These are phyloP conservation scores for Odontomachus brunneus DNA, from an alignment of 1,140 invertebrate genomes.

Conservation along the genomic window DNA sequence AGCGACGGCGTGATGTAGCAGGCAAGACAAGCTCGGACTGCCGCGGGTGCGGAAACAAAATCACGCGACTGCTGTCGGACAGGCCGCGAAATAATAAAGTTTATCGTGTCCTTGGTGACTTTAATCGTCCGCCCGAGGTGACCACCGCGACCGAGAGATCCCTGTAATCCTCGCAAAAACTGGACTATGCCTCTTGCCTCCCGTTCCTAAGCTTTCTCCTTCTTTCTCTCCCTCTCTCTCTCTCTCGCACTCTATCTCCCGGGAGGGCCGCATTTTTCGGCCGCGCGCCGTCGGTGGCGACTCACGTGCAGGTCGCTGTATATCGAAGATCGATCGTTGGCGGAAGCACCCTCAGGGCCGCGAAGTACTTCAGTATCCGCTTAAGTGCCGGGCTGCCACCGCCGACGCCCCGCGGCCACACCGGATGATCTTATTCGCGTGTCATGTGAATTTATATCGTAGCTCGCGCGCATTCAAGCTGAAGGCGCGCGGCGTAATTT, in stretches of 20 bases:
- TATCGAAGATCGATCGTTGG: constrained; percentile 64
- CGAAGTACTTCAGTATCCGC: constrained; percentile 59
- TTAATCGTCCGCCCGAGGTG: constrained; percentile 47
- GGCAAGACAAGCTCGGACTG: neutral
- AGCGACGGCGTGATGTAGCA: neutral
- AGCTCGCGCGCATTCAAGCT: constrained; percentile 56
- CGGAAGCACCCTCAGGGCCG: constrained; percentile 56
- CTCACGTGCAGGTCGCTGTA: constrained; percentile 12
- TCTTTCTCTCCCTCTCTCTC: too few species aligned
- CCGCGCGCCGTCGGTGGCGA: constrained; percentile 33
- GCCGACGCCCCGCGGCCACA: constrained; percentile 46
- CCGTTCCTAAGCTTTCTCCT: neutral
- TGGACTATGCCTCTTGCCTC: neutral
- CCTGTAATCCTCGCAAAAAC: constrained; percentile 48
- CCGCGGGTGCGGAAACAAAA: constrained; percentile 43
- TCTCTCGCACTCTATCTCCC: neutral
- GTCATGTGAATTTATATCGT: constrained; percentile 67
- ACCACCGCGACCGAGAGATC: constrained; percentile 25
- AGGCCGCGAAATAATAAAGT: constrained; percentile 43
- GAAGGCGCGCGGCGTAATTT: constrained; percentile 52
- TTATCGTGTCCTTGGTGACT: constrained; percentile 33
- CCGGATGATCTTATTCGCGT: constrained; percentile 65
- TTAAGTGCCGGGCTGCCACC: constrained; percentile 58
- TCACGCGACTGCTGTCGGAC: constrained; percentile 38
- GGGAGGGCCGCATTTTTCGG: constrained; percentile 29